Percentiles rank a stretch among this genome's conserved stretches.
phyloP scores from a whole-genome alignment of 2,113 vertebrate species.

The Alethe castanea region DNA sequence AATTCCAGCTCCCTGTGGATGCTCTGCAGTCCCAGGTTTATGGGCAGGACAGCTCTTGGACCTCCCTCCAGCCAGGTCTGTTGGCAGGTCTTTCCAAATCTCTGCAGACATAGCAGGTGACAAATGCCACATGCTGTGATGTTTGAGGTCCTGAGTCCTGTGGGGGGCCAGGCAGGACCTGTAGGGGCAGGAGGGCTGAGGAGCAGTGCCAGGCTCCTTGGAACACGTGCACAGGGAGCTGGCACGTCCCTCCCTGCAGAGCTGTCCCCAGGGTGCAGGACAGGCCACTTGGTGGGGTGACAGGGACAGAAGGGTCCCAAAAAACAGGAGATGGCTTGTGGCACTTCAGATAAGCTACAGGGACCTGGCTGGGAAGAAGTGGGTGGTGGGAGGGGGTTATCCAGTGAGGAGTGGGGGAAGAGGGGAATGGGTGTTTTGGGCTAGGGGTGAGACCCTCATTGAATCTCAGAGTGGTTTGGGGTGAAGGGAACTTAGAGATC shows the following conservation, averaged over 20 bases:
- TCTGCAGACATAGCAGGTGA: not conserved
- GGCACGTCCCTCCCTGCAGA: not conserved
- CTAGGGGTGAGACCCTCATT: not conserved
- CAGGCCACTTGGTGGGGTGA: not conserved
- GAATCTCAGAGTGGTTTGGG: not conserved
- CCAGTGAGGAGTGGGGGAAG: not conserved
- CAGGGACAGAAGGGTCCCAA: not conserved
- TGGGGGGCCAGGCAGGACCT: not conserved
- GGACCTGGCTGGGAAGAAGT: not conserved
- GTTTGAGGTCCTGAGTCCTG: not conserved
- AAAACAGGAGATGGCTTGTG: not conserved
- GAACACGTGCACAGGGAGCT: not conserved
- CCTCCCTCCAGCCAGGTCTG: fast-evolving
- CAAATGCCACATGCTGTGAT: not conserved
- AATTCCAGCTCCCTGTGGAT: not conserved
- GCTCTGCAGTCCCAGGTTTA: not conserved
- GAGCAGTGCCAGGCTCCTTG: not conserved
- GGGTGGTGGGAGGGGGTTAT: not conserved
- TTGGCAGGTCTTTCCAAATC: not conserved
- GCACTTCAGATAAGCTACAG: not conserved
- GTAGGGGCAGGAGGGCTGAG: not conserved
- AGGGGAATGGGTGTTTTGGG: not conserved
- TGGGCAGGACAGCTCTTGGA: not conserved
- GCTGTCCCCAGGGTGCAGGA: not conserved
- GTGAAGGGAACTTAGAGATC: not conserved